A percentile compares a stretch with the other conserved stretches of the same genome.
Evolutionary conservation across 1,140 invertebrate species (phyloP).

Genomic region (Apocrypta bakeri): DNA sequence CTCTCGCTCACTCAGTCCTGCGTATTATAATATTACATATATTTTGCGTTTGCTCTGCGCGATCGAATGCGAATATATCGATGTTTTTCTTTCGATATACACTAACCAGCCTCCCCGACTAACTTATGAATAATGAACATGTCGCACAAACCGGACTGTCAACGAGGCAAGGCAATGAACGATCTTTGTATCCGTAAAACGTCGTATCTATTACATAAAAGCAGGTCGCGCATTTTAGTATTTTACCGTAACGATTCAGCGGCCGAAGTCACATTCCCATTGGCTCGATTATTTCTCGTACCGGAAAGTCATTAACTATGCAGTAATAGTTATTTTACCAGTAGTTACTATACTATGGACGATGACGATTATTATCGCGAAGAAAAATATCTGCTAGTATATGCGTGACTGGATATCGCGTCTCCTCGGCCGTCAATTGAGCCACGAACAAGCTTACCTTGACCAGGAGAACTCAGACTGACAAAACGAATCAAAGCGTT

Average conservation of each 20-base stretch:
- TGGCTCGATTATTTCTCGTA: not conserved
- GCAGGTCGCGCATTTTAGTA: not conserved
- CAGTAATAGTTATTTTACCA: not conserved
- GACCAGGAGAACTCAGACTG: constrained; percentile 73
- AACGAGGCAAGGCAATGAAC: not conserved
- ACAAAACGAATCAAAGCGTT: constrained; percentile 70
- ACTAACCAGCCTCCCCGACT: not conserved
- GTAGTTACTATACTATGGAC: not conserved
- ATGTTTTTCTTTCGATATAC: too few relatives aligned
- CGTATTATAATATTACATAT: not conserved
- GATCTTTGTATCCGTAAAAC: not conserved
- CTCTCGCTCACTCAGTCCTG: not conserved
- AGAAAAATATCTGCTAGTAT: not conserved
- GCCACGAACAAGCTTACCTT: constrained; percentile 49
- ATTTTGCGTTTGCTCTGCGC: not conserved
- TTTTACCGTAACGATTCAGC: constrained; percentile 9
- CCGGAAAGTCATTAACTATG: not conserved
- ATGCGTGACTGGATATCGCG: constrained; percentile 36
- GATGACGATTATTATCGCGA: constrained; percentile 19
- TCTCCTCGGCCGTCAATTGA: constrained; percentile 57
- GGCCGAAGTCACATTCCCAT: not conserved
- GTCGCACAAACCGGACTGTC: not conserved
- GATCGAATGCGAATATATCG: not conserved
- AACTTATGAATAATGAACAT: not conserved
- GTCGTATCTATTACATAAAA: not conserved